Conservation (phyloP, 2,888 invertebrate species). For the Eurytoma californica region DNA sequence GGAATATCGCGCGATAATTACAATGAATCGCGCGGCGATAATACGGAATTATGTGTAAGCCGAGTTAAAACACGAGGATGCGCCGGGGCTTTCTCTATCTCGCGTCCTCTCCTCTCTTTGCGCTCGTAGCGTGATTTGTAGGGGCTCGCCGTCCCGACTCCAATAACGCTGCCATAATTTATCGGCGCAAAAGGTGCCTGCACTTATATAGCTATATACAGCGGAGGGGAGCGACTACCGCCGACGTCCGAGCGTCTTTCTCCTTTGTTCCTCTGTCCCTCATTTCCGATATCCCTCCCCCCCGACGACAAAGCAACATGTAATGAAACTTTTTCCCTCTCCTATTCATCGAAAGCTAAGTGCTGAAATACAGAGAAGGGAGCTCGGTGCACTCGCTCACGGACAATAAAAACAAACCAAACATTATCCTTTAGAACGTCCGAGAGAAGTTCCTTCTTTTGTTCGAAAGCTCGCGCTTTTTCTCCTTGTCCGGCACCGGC, state of each 20-base stretch:
- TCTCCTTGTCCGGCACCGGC: slow-evolving; percentile 4
- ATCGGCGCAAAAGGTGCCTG: slow-evolving; percentile 66
- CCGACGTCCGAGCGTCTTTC: slow-evolving; percentile 1
- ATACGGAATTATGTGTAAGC: slow-evolving; percentile 66
- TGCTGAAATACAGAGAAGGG: slow-evolving; percentile 32
- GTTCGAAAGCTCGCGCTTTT: slow-evolving; percentile 9
- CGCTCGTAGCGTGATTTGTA: slow-evolving; percentile 54
- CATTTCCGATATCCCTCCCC: slow-evolving; percentile 43
- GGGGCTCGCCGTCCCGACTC: slow-evolving; percentile 57
- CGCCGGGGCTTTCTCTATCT: slow-evolving; percentile 17
- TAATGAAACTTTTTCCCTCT: slow-evolving; percentile 51
- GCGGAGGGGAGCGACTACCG: background rate
- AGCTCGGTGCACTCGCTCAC: background rate
- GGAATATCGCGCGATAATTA: slow-evolving; percentile 61
- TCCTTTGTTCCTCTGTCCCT: slow-evolving; percentile 28
- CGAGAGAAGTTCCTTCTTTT: slow-evolving; percentile 41
- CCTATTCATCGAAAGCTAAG: slow-evolving; percentile 48
- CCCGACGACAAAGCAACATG: slow-evolving; percentile 44
- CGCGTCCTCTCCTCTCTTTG: slow-evolving; percentile 8
- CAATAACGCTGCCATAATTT: slow-evolving; percentile 67
- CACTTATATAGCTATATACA: slow-evolving; percentile 1
- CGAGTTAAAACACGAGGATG: slow-evolving; percentile 62
- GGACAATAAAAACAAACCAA: slow-evolving; percentile 51
- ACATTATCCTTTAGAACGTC: slow-evolving; percentile 46
- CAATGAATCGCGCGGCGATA: slow-evolving; percentile 63